These are phyloP conservation scores for Quadroppia sp. DNA, from an alignment of 2,888 invertebrate species.

Conservation along the genomic window DNA sequence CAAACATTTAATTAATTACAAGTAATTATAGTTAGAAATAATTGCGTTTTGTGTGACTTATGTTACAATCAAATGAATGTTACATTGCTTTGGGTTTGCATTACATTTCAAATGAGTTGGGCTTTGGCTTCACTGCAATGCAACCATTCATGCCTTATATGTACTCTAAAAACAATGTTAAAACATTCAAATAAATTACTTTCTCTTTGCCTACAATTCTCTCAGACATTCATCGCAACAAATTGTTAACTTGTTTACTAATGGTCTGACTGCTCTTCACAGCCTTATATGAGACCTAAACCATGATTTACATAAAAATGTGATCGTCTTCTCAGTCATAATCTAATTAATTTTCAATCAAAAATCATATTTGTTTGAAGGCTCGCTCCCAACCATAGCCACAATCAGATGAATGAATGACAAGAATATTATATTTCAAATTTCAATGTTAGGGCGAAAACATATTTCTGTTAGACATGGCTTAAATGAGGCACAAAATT, in stretches of 20 bases:
- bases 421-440: constrained; percentile 24
- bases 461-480: not conserved
- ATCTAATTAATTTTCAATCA: constrained; percentile 23
- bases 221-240: constrained; percentile 1
- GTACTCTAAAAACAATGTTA: not conserved
- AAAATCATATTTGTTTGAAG: constrained; percentile 3
- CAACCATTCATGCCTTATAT: no score
- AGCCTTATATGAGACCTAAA: not conserved
- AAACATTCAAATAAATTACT: constrained; percentile 29
- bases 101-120: no score
- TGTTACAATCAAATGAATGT: no score
- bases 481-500: no score
- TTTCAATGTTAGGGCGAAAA: constrained; percentile 2
- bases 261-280: not conserved
- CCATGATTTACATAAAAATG: constrained; percentile 11
- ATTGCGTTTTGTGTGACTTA: constrained; percentile 21
- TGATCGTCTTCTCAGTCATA: constrained; percentile 9
- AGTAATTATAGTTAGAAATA: constrained; percentile 27
- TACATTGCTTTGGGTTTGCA: no score
- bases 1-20: constrained; percentile 32
- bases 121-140: no score
- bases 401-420: not conserved
- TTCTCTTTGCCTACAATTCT: constrained; percentile 14
- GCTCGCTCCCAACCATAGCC: not conserved
- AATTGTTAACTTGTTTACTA: constrained; percentile 30